Percentiles rank a stretch among this genome's conserved stretches.
These are phyloP conservation scores for Sebastes glaucus DNA, from an alignment of 2,797 vertebrate species.

Conservation along the genomic window DNA sequence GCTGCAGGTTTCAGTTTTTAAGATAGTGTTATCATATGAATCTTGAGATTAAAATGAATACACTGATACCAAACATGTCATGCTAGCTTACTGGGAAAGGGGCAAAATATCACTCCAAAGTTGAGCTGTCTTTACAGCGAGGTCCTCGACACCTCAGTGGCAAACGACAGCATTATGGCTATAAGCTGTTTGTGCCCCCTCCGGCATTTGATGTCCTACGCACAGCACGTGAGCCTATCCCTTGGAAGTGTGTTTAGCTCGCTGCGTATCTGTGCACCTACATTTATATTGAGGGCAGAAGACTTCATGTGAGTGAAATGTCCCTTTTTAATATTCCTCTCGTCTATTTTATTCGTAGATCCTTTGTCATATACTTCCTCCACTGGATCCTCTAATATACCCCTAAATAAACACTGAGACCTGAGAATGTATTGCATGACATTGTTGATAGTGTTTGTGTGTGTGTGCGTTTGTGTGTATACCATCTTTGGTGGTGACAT, in stretches of 20 bases:
- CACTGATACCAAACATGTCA: too few species aligned
- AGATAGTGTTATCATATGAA: too few species aligned
- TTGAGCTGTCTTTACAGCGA: too few species aligned
- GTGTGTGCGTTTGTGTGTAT: conserved; percentile 22
- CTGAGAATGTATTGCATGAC: too few species aligned
- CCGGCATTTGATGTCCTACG: too few species aligned
- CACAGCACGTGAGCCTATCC: too few species aligned
- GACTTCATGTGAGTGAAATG: neutral
- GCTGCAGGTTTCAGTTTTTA: too few species aligned
- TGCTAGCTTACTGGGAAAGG: too few species aligned
- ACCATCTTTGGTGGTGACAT: conserved; percentile 89
- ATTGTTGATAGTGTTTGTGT: neutral
- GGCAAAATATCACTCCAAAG: too few species aligned
- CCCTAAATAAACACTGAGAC: neutral
- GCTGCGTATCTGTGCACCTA: neutral
- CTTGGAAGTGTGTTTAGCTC: neutral
- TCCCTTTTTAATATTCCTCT: neutral
- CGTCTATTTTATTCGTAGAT: neutral
- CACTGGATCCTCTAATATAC: neutral
- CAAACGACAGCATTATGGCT: fast-evolving
- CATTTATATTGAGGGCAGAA: neutral
- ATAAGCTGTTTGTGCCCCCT: too few species aligned
- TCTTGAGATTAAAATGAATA: too few species aligned
- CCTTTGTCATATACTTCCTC: neutral
- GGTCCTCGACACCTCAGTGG: too few species aligned